phyloP scores from a whole-genome alignment of 2,113 vertebrate species.

The Sitta europaea region DNA sequence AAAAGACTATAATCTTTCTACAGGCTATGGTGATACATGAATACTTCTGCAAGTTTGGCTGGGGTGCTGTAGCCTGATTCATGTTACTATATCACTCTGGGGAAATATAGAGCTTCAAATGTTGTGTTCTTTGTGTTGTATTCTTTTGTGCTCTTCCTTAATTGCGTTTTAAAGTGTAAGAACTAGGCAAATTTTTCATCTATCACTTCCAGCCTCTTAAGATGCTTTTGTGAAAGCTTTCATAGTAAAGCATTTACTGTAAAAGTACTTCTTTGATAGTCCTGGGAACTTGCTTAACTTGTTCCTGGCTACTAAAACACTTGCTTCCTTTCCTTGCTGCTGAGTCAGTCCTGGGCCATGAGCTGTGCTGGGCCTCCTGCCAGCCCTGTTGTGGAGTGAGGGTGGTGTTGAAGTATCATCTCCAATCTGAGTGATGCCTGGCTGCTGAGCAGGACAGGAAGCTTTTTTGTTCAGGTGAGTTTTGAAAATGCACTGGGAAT shows the following conservation, averaged over 20 bases:
- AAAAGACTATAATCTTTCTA: conserved; percentile 76
- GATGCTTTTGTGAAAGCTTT: neutral
- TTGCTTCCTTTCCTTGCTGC: neutral
- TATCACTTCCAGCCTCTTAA: neutral
- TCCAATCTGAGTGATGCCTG: rapidly evolving
- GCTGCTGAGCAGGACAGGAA: neutral
- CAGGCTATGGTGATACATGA: conserved; percentile 62
- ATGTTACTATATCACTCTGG: rapidly evolving
- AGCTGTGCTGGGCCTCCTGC: neutral
- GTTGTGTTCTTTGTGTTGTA: too few relatives aligned
- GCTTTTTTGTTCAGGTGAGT: neutral
- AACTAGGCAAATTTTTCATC: neutral
- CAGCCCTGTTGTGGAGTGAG: neutral
- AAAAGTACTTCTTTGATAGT: neutral
- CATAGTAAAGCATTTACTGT: neutral
- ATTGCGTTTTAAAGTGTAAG: neutral
- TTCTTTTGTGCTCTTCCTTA: neutral
- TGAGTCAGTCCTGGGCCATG: neutral
- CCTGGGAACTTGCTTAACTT: neutral
- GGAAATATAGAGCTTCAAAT: neutral
- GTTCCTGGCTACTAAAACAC: neutral
- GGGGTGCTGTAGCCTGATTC: neutral
- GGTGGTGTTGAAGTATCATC: neutral
- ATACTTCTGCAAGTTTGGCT: neutral
- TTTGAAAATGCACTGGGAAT: neutral